Evolutionary conservation across 2,113 vertebrate genomes (phyloP).

Genomic region (Rattus rattus): DNA sequence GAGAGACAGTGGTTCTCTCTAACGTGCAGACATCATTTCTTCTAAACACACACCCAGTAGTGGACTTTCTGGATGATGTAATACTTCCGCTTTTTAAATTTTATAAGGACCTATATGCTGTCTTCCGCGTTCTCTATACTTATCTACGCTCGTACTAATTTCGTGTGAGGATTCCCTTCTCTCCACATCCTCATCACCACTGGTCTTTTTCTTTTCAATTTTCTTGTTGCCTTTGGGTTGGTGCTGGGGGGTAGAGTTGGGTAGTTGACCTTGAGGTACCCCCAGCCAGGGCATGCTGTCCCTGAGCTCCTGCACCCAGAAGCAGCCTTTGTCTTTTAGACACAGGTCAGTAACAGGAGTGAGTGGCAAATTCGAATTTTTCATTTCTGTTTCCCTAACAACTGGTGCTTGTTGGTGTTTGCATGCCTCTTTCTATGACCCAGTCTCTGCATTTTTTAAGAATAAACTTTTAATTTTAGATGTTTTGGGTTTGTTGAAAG

Average conservation of each 20-base stretch:
- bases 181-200: too few relatives aligned
- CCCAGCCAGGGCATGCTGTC: background rate
- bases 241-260: background rate
- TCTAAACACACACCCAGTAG: background rate
- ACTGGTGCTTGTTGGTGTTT: background rate
- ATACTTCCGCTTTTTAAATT: background rate
- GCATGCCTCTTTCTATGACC: background rate
- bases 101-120: background rate
- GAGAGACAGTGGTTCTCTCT: too few relatives aligned
- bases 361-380: background rate
- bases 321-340: background rate
- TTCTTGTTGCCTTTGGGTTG: background rate
- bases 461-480: slow-evolving; percentile 39
- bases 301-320: background rate
- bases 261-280: too few relatives aligned
- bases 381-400: background rate
- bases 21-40: background rate
- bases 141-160: background rate
- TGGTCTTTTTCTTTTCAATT: background rate
- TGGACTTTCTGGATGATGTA: background rate
- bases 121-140: background rate
- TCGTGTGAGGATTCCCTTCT: background rate
- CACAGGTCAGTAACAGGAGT: background rate
- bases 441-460: background rate
- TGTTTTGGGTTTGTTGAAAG: slow-evolving; percentile 21